Base-by-base conservation (phyloP, 2,113 vertebrate genomes). In the Dolichotis patagonum region DNA sequence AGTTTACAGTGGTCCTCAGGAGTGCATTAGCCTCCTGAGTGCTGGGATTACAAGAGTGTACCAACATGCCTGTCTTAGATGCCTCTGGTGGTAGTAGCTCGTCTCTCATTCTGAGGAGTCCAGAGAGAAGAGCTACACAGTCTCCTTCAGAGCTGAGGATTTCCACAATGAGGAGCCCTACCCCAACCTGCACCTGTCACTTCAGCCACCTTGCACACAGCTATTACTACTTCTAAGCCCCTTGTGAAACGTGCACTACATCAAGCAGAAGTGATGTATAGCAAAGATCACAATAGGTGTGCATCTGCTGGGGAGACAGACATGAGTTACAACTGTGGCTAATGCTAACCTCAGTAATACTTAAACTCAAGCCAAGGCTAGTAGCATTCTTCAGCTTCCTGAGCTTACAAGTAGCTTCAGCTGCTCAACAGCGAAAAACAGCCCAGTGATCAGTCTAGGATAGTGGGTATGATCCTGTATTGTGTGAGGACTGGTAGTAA, bases 91-190 rank as follows among this genome's bases (percentile, higher is more conserved):
- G 41, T 77, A 80, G 16, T 69, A 67, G 63, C 32, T 85, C n/a
- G 17, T 81, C 73, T 95, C 30, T 96, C 35, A 63, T 97, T 91
- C 54, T 75, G 80, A 91, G 63, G 77, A 89, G 49, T 85, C 8
- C 56, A 22, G 1, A 75, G 92, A 77, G 56, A n/a, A 94, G 69
- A 94, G 80, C 60, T 75, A 43, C 30, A 73, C 54, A 80, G 82
- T 43, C 65, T 43, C 7, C 8, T 14, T 88, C 35, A 78, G 81
- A 96, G 46, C 38, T 91, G 62, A 56, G 52, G 88, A 85, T 92
- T 85, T 22, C 52, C 58, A 56, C 63, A 67, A 11, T 78, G 73
- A 28, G 30, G 80, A 93, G 73, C 32, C 32, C 8, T 67, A 63
- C 30, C 19, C 12, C 1, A 69, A 16, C 38, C 13, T 22, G 19